Conservation (phyloP, 2,888 invertebrate species). For the Conops quadrifasciatus region DNA sequence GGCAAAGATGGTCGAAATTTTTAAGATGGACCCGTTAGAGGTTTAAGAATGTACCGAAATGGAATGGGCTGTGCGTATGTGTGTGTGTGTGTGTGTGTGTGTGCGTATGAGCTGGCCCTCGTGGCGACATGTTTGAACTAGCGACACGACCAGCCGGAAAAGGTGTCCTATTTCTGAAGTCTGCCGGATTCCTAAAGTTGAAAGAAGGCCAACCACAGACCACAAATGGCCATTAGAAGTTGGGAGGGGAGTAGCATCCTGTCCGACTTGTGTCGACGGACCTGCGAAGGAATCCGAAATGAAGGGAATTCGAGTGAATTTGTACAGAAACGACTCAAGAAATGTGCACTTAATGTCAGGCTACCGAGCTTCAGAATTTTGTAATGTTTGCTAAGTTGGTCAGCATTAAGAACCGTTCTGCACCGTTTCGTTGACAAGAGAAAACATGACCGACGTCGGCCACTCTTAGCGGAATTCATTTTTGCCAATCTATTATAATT, state of each 20-base stretch:
- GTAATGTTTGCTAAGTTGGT: constrained; percentile 22
- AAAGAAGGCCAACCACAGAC: constrained; percentile 52
- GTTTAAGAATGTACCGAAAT: constrained; percentile 40
- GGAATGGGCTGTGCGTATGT: not conserved
- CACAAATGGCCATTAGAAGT: constrained; percentile 56
- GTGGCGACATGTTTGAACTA: constrained; percentile 2
- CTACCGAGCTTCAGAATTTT: no score
- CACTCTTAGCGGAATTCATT: no score
- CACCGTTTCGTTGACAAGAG: no score
- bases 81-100: not conserved
- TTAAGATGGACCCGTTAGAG: constrained; percentile 54
- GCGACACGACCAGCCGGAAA: constrained; percentile 22
- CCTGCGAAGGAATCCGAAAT: not conserved
- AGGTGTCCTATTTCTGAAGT: not conserved
- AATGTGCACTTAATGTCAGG: constrained; percentile 32
- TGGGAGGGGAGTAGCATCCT: not conserved
- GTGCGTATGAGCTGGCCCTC: constrained; percentile 6
- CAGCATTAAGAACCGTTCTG: no score
- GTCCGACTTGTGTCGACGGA: not conserved
- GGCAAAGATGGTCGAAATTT: constrained; percentile 45
- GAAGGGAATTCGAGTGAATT: not conserved
- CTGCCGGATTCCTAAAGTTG: constrained; percentile 47
- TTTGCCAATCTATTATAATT: no score
- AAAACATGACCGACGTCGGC: no score
- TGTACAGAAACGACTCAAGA: constrained; percentile 41